Evolutionary conservation across 2,797 vertebrate species (phyloP).

Genomic region (Cossypha heuglini): DNA sequence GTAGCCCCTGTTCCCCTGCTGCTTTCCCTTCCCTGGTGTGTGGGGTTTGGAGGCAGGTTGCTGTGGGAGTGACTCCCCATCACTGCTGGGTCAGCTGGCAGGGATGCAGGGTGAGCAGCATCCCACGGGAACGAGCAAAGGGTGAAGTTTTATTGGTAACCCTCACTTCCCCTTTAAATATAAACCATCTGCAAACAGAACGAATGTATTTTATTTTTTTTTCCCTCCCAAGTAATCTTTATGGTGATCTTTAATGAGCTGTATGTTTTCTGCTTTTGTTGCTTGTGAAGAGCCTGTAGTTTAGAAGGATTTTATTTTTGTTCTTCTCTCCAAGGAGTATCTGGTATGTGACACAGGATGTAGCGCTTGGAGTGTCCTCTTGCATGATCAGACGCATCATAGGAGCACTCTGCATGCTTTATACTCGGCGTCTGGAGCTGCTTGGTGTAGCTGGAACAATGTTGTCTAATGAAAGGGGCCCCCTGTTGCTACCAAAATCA

Average conservation of each 20-base stretch:
- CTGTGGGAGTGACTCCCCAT: background rate
- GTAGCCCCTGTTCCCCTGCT: fast-evolving
- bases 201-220: background rate
- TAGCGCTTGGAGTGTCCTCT: conserved; percentile 1
- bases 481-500: conserved; percentile 37
- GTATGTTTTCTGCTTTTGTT: conserved; percentile 4
- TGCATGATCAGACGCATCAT: background rate
- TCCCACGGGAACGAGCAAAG: background rate
- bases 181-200: conserved; percentile 9
- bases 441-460: conserved; percentile 19
- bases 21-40: fast-evolving
- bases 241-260: conserved; percentile 1
- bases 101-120: background rate
- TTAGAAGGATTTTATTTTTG: background rate
- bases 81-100: background rate
- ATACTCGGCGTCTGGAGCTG: background rate
- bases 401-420: conserved; percentile 20
- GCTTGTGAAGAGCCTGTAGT: background rate
- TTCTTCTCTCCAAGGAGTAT: background rate
- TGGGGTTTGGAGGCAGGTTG: background rate
- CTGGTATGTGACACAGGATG: conserved; percentile 16
- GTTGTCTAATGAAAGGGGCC: conserved; percentile 22
- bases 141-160: background rate
- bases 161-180: background rate
- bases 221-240: background rate